Evolutionary conservation across 2,797 vertebrate genomes (phyloP), one percentile per base, ranked within the genome.

Genomic region (Allobates femoralis): DNA sequence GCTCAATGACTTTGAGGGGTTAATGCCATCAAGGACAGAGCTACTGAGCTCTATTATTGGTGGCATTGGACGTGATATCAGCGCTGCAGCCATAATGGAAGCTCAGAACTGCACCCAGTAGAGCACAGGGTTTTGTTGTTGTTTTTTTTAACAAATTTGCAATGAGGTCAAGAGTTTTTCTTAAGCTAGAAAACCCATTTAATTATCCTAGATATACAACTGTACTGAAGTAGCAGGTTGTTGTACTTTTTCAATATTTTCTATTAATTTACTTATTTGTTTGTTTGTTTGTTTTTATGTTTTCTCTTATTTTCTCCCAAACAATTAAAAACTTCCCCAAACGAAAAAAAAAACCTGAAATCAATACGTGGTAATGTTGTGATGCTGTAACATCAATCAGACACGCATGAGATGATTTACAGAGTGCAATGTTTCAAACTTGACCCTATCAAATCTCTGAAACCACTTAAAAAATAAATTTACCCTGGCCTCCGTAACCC

Each of bases 391-490:
- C 94, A 92, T 94, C 93, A 92, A 93, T 93, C 91, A 94, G 94
- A 91, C 94, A 92, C 88, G 88, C 90, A 90, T 87, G 89, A 91
- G 93, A 92, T 95, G 95, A 95, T 95, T 96, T 96, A 95, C 94
- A 92, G 93, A 93, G 93, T 92, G 90, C 92, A 92, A 91, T 93
- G 90, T 94, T 94, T 94, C 94, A 95, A 93, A 94, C 93, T 91
- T 95, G 95, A 95, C 95, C 95, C 93, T 89, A 92, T 92, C 90
- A 85, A 95, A 94, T 93, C 94, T 94, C 93, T 91, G 94, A 94
- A 95, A 96, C 94, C 95, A 95, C 95, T 96, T 96, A 95, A 96
- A 95, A 95, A 95, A 95, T 96, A 96, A 95, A 95, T 96, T 95
- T 95, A 94, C 94, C 91, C 94, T 95, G 94, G 92, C 95, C 95